Conservation (phyloP, 37 sponge, comb jelly and placozoan species). For the Halichondria panicea region DNA sequence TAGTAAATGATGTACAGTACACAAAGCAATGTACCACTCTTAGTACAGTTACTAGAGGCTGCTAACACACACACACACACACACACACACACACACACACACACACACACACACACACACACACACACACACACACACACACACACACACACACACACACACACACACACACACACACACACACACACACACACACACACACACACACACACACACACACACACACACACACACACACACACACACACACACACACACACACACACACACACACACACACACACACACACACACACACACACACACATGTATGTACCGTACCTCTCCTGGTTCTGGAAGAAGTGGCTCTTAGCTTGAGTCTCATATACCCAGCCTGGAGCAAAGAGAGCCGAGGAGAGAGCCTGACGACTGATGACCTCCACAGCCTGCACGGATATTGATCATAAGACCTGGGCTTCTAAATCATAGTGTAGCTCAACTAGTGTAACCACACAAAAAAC, state of each 20-base stretch:
- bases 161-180: no score
- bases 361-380: constrained; percentile 99
- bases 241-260: constrained; percentile 25
- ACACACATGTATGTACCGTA: constrained; percentile 32
- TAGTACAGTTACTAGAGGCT: no score
- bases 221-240: constrained; percentile 28
- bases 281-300: constrained; percentile 13
- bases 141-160: no score
- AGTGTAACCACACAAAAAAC: not conserved
- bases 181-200: no score
- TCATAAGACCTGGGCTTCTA: no score
- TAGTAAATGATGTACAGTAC: no score
- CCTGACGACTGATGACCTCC: constrained; percentile 54
- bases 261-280: constrained; percentile 42
- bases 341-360: constrained; percentile 65
- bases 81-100: no score
- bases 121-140: no score
- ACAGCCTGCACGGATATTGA: constrained; percentile 59
- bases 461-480: no score
- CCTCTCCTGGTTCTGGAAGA: constrained; percentile 83
- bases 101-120: no score
- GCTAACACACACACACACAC: no score
- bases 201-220: not conserved
- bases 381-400: constrained; percentile 92
- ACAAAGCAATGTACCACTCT: no score